phyloP scores from a whole-genome alignment of 2,888 invertebrate genomes.

The Isoperla grammatica region DNA sequence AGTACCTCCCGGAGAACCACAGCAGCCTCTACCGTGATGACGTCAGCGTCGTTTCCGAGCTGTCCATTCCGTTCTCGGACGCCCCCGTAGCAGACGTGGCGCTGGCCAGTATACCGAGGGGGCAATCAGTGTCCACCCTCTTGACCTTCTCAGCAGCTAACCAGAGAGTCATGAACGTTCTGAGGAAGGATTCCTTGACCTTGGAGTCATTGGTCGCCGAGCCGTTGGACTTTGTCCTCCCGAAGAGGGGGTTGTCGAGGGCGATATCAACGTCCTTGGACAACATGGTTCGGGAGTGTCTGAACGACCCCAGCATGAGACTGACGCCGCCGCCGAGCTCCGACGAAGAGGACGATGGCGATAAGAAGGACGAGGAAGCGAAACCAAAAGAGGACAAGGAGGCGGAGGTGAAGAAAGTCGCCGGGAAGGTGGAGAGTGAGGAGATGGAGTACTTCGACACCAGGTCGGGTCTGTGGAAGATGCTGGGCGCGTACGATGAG shows the following conservation, averaged over 20 bases:
- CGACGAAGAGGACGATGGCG: not conserved
- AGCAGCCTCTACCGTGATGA: not conserved
- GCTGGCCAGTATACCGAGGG: not conserved
- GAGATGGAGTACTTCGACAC: slow-evolving; percentile 21
- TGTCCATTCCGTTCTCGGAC: slow-evolving; percentile 23
- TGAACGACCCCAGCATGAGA: too few species aligned
- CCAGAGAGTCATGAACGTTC: not conserved
- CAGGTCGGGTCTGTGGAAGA: slow-evolving; percentile 30
- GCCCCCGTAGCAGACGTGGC: not conserved
- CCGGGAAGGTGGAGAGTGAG: not conserved
- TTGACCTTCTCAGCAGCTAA: slow-evolving; percentile 10
- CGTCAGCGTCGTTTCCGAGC: slow-evolving; percentile 2
- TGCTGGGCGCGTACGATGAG: slow-evolving; percentile 28
- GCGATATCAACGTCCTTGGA: too few species aligned
- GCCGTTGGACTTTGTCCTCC: too few species aligned
- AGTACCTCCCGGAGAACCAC: slow-evolving; percentile 9
- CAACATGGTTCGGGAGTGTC: too few species aligned
- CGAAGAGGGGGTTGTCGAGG: too few species aligned
- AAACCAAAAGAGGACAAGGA: not conserved
- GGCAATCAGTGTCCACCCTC: not conserved
- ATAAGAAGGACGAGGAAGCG: slow-evolving; percentile 1
- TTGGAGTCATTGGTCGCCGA: too few species aligned
- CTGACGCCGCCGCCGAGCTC: not conserved
- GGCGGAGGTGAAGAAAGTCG: slow-evolving; percentile 1
- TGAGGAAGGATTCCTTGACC: too few species aligned